These are phyloP conservation scores for Desmophyllum pertusum DNA, from an alignment of 92 coral and sea anemone genomes.

Conservation along the genomic window DNA sequence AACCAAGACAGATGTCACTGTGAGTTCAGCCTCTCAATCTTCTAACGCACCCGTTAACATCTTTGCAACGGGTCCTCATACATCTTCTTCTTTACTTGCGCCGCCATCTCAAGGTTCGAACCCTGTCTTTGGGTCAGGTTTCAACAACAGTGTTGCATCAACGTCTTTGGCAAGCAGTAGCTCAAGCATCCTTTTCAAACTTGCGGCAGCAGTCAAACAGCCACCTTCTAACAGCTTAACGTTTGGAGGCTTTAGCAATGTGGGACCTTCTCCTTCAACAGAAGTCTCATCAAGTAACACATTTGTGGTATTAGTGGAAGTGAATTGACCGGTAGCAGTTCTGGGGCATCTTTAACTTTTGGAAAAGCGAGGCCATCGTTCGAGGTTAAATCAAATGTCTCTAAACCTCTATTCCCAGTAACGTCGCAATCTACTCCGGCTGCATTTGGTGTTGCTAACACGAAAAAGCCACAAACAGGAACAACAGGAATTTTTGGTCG, in stretches of 20 bases:
- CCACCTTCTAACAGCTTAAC: background rate
- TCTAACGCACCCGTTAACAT: background rate
- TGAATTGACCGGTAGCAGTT: background rate
- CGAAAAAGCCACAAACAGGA: background rate
- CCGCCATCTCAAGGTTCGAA: background rate
- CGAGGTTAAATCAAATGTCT: background rate
- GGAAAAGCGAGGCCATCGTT: background rate
- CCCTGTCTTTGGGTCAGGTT: background rate
- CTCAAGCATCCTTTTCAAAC: background rate
- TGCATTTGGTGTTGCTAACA: background rate
- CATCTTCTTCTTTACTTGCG: background rate
- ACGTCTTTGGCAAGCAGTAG: background rate
- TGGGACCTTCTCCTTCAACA: background rate
- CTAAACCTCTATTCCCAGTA: slow-evolving; percentile 34
- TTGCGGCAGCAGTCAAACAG: background rate
- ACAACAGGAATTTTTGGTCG: slow-evolving; percentile 23
- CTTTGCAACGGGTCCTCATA: background rate
- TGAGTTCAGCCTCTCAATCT: background rate
- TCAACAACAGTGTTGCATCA: background rate
- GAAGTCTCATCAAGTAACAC: background rate
- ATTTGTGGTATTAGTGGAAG: background rate
- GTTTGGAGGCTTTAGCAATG: slow-evolving; percentile 9
- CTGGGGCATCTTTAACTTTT: background rate
- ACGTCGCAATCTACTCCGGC: background rate
- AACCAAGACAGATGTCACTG: background rate